phyloP scores from a whole-genome alignment of 2,113 vertebrate genomes.

The Geococcyx californianus region DNA sequence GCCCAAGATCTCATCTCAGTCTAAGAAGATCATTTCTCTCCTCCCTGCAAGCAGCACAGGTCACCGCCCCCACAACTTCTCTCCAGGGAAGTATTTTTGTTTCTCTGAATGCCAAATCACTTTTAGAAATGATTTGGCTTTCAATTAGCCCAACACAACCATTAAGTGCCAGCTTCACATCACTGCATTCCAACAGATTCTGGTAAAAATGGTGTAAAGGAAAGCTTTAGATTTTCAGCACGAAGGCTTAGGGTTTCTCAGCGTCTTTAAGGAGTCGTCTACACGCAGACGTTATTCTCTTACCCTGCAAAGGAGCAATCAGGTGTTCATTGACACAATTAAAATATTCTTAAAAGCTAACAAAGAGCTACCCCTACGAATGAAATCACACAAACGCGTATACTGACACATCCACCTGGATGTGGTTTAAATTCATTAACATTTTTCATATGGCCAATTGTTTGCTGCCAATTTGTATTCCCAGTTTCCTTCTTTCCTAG shows the following conservation, averaged over 20 bases:
- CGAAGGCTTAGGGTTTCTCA: not conserved
- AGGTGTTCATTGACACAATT: not conserved
- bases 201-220: not conserved
- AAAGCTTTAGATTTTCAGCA: not conserved
- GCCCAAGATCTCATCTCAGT: too few species aligned
- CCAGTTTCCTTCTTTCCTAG: not conserved
- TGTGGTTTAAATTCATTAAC: not conserved
- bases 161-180: not conserved
- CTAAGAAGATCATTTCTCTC: not conserved
- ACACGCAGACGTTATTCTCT: not conserved
- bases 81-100: not conserved
- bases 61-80: not conserved
- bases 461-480: not conserved
- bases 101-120: not conserved
- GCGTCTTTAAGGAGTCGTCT: not conserved
- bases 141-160: not conserved
- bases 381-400: not conserved
- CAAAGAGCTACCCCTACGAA: too few species aligned
- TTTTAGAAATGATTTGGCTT: not conserved
- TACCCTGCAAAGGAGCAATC: not conserved
- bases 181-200: not conserved
- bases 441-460: not conserved
- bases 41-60: not conserved
- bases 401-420: not conserved
- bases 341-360: not conserved